phyloP scores from a whole-genome alignment of 2,113 vertebrate species.

The Pipa parva region DNA sequence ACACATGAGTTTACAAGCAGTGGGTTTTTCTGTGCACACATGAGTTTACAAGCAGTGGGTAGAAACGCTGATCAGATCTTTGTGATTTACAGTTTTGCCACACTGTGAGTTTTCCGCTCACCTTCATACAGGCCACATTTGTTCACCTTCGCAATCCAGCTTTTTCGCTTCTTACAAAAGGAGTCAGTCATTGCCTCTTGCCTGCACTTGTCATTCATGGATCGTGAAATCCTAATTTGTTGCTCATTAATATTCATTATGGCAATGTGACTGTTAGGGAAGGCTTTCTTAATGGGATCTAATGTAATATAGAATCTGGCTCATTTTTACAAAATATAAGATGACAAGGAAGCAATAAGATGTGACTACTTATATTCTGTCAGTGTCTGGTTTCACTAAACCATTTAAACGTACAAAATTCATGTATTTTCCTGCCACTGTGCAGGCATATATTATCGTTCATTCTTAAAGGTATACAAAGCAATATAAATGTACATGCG shows the following conservation, averaged over 20 bases:
- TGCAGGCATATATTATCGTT: no score
- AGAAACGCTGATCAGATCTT: background rate
- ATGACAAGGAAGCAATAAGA: background rate
- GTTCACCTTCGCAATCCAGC: slow-evolving; percentile 13
- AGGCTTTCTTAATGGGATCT: background rate
- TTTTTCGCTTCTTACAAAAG: slow-evolving; percentile 9
- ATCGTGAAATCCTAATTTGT: slow-evolving; percentile 31
- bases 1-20: no score
- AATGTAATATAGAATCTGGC: background rate
- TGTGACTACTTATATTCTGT: background rate
- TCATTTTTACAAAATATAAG: background rate
- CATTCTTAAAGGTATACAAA: no score
- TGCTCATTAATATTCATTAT: slow-evolving; percentile 36
- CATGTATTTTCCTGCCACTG: no score
- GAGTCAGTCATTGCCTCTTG: slow-evolving; percentile 19
- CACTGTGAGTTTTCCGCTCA: slow-evolving; percentile 17
- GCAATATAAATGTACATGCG: no score
- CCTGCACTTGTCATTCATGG: slow-evolving; percentile 30
- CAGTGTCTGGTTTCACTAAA: background rate
- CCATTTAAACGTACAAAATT: slow-evolving; percentile 4
- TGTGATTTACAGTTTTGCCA: slow-evolving; percentile 20
- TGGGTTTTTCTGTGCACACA: slow-evolving; percentile 42
- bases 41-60: slow-evolving; percentile 10
- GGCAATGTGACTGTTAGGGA: slow-evolving; percentile 8
- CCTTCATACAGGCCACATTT: slow-evolving; percentile 13